Base-by-base conservation (phyloP, 1,140 invertebrate species). In the Brachystomella parvula region DNA sequence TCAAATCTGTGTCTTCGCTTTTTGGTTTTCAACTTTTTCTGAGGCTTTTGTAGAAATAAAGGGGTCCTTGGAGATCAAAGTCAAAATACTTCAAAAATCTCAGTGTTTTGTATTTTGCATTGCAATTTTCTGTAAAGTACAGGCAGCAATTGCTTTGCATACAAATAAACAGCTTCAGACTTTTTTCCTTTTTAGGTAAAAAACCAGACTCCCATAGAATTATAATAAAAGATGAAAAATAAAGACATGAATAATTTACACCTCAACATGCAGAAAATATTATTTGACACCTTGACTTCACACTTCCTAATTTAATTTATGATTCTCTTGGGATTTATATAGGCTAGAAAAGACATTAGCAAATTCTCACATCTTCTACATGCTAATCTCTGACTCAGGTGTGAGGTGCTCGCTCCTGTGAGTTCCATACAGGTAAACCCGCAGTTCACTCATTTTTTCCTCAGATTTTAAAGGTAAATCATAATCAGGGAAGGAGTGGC, bases 271-370 rank as follows among this genome's bases (percentile, higher is more conserved):
- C 6, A 19, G 35, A 39, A 39, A 39, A 39, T 39, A 9, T 53
- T 15, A 6, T 53, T 12, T 24, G 49, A 53, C 49, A 53, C 49
- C 21, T 24, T 53, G 49, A 53, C 12, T 53, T 53, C 49, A 53
- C 49, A 53, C 49, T 53, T 39, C 35, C 24, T 12, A 26, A 53
- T 53, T 12, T 53, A 24, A 53, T 53, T 53, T 53, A 53, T 53
- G 9, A n/a, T n/a, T n/a, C n/a, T n/a, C n/a, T n/a, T n/a, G n/a
- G n/a, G n/a, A n/a, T n/a, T 53, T 6, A 9, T 53, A n/a, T 12
- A 44, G 12, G 49, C 49, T 24, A 6, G 12, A 9, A 17, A 53
- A 17, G 12, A 53, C 49, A 26, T 53, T 53, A 53, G 49, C 49
- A 53, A 12, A 19, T 53, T 53, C 49, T 24, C 49, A 53, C 6